Evolutionary conservation across 2,888 invertebrate genomes (phyloP).

Genomic region (Acleris cristana): DNA sequence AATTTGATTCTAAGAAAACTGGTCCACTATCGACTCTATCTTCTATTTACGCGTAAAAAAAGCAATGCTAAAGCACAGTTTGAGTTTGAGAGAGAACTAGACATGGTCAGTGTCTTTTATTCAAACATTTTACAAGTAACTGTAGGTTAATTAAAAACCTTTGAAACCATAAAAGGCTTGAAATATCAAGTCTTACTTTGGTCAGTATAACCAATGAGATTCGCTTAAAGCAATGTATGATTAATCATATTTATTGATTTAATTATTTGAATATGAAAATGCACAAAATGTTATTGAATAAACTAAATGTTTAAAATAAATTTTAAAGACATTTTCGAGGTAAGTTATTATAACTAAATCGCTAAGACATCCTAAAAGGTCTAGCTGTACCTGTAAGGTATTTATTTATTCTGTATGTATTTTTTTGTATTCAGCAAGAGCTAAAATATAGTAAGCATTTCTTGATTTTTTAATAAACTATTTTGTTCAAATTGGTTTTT

Average conservation of each 20-base stretch:
- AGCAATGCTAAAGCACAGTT: background rate
- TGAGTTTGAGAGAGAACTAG: background rate
- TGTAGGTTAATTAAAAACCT: background rate
- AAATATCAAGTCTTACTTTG: conserved; percentile 17
- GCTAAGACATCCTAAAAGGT: conserved; percentile 29
- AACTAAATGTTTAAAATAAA: conserved; percentile 14
- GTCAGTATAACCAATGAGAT: conserved; percentile 17
- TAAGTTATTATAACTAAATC: conserved; percentile 20
- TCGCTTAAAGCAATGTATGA: conserved; percentile 27
- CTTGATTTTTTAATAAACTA: conserved; percentile 65
- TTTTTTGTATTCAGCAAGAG: conserved; percentile 40
- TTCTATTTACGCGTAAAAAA: too few relatives aligned
- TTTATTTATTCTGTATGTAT: conserved; percentile 36
- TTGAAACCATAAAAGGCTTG: conserved; percentile 18
- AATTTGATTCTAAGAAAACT: too few relatives aligned
- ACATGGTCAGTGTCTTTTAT: too few relatives aligned
- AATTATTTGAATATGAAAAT: conserved; percentile 30
- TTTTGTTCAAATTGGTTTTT: conserved; percentile 52
- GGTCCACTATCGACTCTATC: too few relatives aligned
- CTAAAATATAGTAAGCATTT: conserved; percentile 59
- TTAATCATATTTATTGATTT: conserved; percentile 23
- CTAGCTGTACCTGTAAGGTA: conserved; percentile 24
- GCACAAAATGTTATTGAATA: conserved; percentile 18
- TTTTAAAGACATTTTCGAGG: conserved; percentile 28
- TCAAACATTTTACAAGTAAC: conserved; percentile 4